Percentiles rank a stretch among this genome's conserved stretches.
phyloP scores from a whole-genome alignment of 2,113 vertebrate genomes.

The Tragulus kanchil region DNA sequence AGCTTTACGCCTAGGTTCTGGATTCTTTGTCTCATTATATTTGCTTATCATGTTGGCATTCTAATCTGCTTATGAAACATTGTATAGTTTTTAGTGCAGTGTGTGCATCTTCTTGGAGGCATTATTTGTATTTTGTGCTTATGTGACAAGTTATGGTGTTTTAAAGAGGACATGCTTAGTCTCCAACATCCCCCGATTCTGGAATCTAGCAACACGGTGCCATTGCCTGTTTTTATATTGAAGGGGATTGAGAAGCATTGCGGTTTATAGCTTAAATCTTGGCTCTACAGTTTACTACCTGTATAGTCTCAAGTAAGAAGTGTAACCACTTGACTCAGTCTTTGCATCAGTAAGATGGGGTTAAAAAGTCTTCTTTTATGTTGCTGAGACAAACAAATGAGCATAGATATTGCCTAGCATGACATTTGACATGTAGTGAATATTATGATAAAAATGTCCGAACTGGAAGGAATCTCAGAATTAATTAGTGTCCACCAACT shows the following conservation, averaged over 20 bases:
- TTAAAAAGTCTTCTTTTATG: neutral
- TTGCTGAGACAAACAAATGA: neutral
- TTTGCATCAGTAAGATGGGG: neutral
- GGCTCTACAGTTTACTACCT: neutral
- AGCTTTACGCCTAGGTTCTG: neutral
- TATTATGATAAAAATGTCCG: neutral
- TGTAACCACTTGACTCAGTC: neutral
- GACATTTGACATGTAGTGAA: neutral
- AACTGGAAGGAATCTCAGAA: neutral
- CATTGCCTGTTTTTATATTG: neutral
- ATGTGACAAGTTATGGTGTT: neutral
- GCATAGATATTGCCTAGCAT: neutral
- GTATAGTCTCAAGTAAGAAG: neutral
- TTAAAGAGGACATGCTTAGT: neutral
- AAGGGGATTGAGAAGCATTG: neutral
- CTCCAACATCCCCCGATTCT: neutral
- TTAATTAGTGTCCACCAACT: neutral
- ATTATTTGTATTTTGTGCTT: slow-evolving; percentile 40
- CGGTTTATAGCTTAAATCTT: neutral
- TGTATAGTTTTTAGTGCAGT: neutral
- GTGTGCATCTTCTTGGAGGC: neutral
- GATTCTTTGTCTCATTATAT: neutral
- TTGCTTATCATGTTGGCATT: neutral
- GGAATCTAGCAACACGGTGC: neutral
- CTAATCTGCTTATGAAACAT: neutral